Evolutionary conservation across 2,113 vertebrate genomes (phyloP), one percentile per base, ranked within the genome.

Genomic region (Misgurnus mizolepis): DNA sequence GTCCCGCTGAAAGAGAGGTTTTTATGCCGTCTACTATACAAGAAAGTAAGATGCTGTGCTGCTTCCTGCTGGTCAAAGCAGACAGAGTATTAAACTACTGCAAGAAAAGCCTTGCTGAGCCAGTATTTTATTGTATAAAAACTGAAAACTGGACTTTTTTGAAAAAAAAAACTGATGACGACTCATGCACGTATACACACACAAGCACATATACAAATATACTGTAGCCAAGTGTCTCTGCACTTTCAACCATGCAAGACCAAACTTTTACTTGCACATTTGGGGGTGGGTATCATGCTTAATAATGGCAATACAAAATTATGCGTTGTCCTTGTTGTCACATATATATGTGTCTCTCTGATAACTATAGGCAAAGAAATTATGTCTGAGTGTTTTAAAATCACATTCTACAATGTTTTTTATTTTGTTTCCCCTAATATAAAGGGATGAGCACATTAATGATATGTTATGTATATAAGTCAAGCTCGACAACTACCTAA

Each of bases 1-100:
- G 95, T 98, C 96, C 85, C 96, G 96, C 87, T 98, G 92, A 96
- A 45, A 74, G 78, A 71, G 56, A 47, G 34, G 41, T 12, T 18
- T 62, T 50, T 65, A 66, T 53, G 58, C 66, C 61, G 22, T 41
- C 83, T 81, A 27, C 45, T 10, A 70, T 76, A 67, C 45, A 66
- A 62, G 76, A 65, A 64, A 66, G 45, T 49, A 27, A 66, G 74
- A 53, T 73, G 62, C 4, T 80, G 56, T 47, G 27, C 71, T 50
- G 67, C 76, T 71, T 75, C 76, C 80, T 53, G 60, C 76, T 65
- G 80, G 71, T 78, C 69, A 78, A 78, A 82, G 70, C 66, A 74
- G 58, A 56, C 18, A 47, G 55, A 47, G n/a, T 39, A 11, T 75
- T 62, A 75, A 47, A 77, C 74, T 65, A 66, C 45, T 77, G 45